Base-by-base conservation (phyloP, 2,888 invertebrate species). In the Phymatocera aterrima region DNA sequence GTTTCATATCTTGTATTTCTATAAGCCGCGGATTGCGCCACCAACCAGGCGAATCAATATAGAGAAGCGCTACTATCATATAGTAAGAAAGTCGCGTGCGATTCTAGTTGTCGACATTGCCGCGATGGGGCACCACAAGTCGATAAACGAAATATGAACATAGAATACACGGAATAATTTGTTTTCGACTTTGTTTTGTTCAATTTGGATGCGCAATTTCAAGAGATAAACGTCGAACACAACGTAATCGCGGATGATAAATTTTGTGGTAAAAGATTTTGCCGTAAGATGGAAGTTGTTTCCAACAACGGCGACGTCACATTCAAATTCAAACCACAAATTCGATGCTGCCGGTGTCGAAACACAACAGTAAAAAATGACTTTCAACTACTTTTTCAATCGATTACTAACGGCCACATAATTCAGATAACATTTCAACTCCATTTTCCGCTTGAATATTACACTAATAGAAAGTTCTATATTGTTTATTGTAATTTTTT, bases 311-410 rank as follows among this genome's bases (percentile, higher is more conserved):
- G n/a, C 28, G 21, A 57, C 57, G 28, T 57, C 37, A 37, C 37
- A n/a, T 64, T 64, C 18, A 37, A 64, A 64, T 64, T 64, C 61
- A 64, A 64, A 64, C 37, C 8, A 18, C n/a, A 64, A 18, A 6
- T 37, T 21, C 37, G 61, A 64, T 34, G 61, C 60, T 4, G 10
- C 51, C 6, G 31, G n/a, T n/a, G 60, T n/a, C 3, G 8, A 28
- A 5, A 5, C 31, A n/a, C 24, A 24, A 24, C 0, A 60, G 12
- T 60, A 5, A n/a, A 15, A 51, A 51, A 51, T 18, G 8, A 21
- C 24, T 21, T 21, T 21, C 0, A 51, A 51, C 10, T 1, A 21
- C 24, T 51, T 21, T 6, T 18, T 51, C 48, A 51, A 8, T 21
- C 24, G 0, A 18, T 51, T 51, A 21, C 6, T 51, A 21, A 21